Evolutionary conservation across 2,797 vertebrate species (phyloP).

Genomic region (Fringilla coelebs): DNA sequence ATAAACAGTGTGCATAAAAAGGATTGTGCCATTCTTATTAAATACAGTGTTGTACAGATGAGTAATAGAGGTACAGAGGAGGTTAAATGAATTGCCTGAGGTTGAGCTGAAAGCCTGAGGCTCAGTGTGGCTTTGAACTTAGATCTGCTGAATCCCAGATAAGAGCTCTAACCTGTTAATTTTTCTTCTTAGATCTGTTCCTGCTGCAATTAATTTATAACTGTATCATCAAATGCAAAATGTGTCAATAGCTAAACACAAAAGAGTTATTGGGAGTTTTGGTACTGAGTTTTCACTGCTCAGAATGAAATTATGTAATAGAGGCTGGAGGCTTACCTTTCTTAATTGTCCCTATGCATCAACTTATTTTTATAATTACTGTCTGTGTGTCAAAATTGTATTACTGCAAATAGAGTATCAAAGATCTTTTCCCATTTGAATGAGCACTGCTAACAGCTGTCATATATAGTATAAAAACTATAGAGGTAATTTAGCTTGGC

Average conservation of each 20-base stretch:
- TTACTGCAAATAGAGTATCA: neutral
- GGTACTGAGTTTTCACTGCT: neutral
- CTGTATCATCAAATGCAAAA: neutral
- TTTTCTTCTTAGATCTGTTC: neutral
- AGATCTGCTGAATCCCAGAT: slow-evolving; percentile 12
- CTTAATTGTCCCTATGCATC: neutral
- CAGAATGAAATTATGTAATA: neutral
- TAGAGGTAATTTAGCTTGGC: neutral
- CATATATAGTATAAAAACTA: neutral
- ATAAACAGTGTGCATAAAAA: neutral
- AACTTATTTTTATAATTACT: neutral
- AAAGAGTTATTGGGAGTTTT: neutral
- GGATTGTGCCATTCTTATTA: neutral
- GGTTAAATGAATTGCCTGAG: slow-evolving; percentile 30
- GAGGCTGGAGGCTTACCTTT: neutral
- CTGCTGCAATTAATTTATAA: slow-evolving; percentile 17
- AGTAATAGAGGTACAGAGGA: neutral
- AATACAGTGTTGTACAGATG: neutral
- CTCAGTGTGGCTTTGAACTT: slow-evolving; percentile 28
- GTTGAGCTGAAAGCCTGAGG: slow-evolving; percentile 23
- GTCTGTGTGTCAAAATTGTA: neutral
- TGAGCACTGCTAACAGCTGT: neutral
- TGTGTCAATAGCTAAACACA: neutral
- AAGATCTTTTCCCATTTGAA: neutral
- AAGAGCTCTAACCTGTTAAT: slow-evolving; percentile 8